Percentiles rank a stretch among this genome's conserved stretches.
Conservation (phyloP, 2,888 invertebrate species). For the Gonocerus acuteangulatus region DNA sequence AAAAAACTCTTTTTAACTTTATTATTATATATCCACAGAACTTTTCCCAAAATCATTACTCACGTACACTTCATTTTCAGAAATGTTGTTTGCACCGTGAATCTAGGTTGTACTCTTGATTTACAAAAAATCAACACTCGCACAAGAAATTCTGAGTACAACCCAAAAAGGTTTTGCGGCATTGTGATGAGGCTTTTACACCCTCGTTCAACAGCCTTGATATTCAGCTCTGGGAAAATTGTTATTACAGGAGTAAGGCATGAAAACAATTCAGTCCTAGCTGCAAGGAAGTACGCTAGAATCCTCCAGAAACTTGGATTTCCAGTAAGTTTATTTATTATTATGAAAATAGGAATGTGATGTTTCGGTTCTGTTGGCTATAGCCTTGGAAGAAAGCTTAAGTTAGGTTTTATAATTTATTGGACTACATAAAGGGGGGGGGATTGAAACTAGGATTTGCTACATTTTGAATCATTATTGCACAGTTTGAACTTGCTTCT, state of each 20-base stretch:
- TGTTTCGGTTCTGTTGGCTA: not conserved
- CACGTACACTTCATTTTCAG: too few relatives aligned
- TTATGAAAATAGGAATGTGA: not conserved
- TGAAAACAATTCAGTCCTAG: conserved; percentile 67
- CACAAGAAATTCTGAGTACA: conserved; percentile 75
- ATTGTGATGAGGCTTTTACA: conserved; percentile 75
- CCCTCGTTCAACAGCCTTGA: conserved; percentile 65
- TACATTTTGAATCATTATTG: too few relatives aligned
- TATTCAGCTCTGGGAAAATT: conserved; percentile 73
- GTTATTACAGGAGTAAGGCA: conserved; percentile 74
- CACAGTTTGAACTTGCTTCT: too few relatives aligned
- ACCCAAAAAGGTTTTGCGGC: conserved; percentile 72
- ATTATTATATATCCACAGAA: too few relatives aligned
- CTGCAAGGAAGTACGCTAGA: conserved; percentile 71
- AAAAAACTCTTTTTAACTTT: too few relatives aligned
- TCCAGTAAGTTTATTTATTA: conserved; percentile 50
- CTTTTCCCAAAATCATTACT: too few relatives aligned
- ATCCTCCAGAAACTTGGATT: conserved; percentile 76
- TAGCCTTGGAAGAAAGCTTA: not conserved
- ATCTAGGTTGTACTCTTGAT: conserved; percentile 62
- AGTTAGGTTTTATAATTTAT: too few relatives aligned
- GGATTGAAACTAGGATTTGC: too few relatives aligned
- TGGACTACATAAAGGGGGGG: not conserved
- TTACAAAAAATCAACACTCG: conserved; percentile 66
- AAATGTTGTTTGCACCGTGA: conserved; percentile 74